Base-by-base conservation (phyloP, 2,797 vertebrate genomes). In the Antrozous pallidus region DNA sequence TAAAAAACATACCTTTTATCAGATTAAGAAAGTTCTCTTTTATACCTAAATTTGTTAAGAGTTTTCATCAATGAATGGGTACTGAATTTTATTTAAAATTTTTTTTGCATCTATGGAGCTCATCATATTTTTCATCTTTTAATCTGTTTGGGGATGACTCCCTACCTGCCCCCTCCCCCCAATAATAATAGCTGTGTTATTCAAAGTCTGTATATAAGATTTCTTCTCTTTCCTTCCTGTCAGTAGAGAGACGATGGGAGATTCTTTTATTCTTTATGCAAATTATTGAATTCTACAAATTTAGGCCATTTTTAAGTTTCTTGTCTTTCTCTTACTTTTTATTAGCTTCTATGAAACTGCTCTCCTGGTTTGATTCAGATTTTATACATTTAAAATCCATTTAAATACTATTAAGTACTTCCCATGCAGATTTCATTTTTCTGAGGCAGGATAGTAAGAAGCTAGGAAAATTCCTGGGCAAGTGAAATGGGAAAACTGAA, bases 351-450 rank as follows among this genome's bases (percentile, higher is more conserved):
- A 36, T 40, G 36, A 51, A 81, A 58, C n/a, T 77, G n/a, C 18
- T 85, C 31, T 89, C 9, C 51, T 54, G 14, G 16, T 75, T 70
- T 49, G 75, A 90, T 78, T 74, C 24, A 82, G 40, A 67, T 20
- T 92, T n/a, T 73, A 36, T n/a, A 71, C 47, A 93, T 86, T 96
- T 86, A 93, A 73, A 71, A 70, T 90, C 36, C n/a, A 89, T 63
- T 91, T 61, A 82, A 89, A 51, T 45, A 36, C 56, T 58, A 82
- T 22, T 79, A 85, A 77, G 51, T 80, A 78, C 36, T 71, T 81
- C 40, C 45, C 47, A 91, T 36, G 16, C 5, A 90, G 31, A 92
- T 73, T 89, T 82, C 65, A 61, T 69, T 18, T 8, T 94, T 65
- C n/a, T 65, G 63, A 65, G 63, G 17, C 63, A 65, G 63, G 31